Evolutionary conservation across 2,888 invertebrate species (phyloP).

Genomic region (Ornithoptera priamus): DNA sequence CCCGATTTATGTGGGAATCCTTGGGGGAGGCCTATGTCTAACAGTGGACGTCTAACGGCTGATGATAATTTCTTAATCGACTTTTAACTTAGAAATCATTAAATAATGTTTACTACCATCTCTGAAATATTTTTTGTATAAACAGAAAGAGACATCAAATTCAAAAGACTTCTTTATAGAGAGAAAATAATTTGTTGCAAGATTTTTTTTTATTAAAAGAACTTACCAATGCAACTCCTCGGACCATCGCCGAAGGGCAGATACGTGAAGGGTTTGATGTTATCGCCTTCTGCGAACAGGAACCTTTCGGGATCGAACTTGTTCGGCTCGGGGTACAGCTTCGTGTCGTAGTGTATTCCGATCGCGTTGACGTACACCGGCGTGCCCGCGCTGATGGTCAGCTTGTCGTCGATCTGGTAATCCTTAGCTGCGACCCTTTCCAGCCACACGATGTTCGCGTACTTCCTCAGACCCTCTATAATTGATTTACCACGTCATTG

Average conservation of each 20-base stretch:
- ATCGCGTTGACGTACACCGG: conserved; percentile 43
- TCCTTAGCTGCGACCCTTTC: conserved; percentile 44
- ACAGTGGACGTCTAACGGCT: too few relatives aligned
- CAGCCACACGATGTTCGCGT: conserved; percentile 52
- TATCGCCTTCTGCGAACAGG: conserved; percentile 71
- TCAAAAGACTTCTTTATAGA: too few relatives aligned
- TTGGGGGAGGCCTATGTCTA: too few relatives aligned
- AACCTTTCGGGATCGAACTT: conserved; percentile 79
- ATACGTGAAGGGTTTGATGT: conserved; percentile 47
- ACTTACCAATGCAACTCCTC: conserved; percentile 77
- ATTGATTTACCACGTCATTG: not conserved
- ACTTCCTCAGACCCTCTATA: conserved; percentile 52
- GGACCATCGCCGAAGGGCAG: conserved; percentile 79
- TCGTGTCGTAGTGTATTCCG: conserved; percentile 58
- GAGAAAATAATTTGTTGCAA: not conserved
- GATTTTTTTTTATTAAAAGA: not conserved
- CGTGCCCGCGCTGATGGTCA: conserved; percentile 49
- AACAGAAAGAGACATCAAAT: too few relatives aligned
- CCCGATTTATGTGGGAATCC: too few relatives aligned
- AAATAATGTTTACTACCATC: too few relatives aligned
- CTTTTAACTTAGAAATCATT: too few relatives aligned
- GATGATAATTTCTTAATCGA: too few relatives aligned
- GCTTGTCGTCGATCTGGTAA: conserved; percentile 46
- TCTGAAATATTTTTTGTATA: too few relatives aligned
- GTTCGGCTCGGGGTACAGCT: conserved; percentile 72